These are phyloP conservation scores for Palloptera scutellata DNA, from an alignment of 2,888 invertebrate species.

Conservation along the genomic window DNA sequence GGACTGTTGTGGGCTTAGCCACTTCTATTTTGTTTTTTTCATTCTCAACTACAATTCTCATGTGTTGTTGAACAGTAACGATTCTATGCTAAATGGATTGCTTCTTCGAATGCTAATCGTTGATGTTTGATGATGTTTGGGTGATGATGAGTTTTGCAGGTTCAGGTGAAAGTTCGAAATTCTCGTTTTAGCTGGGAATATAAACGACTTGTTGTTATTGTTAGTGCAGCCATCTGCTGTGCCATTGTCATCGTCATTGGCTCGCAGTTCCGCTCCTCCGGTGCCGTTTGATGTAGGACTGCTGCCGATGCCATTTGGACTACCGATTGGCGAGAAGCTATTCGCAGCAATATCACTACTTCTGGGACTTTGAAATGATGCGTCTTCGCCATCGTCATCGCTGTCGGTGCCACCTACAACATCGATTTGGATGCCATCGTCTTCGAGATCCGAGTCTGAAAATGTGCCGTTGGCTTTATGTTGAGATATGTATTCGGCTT, in stretches of 20 bases:
- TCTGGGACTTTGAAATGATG: slow-evolving; percentile 63
- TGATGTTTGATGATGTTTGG: slow-evolving; percentile 63
- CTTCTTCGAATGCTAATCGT: slow-evolving; percentile 69
- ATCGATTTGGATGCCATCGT: slow-evolving; percentile 80
- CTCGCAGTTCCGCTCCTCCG: slow-evolving; percentile 40
- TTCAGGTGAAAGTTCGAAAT: slow-evolving; percentile 43
- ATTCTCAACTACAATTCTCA: slow-evolving; percentile 47
- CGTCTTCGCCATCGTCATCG: slow-evolving; percentile 70
- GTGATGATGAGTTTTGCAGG: slow-evolving; percentile 41
- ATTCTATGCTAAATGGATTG: slow-evolving; percentile 92
- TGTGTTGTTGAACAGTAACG: slow-evolving; percentile 73
- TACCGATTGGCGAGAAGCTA: slow-evolving; percentile 47
- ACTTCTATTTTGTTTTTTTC: background rate
- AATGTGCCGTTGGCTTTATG: slow-evolving; percentile 70
- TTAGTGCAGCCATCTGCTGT: slow-evolving; percentile 36
- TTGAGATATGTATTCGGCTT: slow-evolving; percentile 85
- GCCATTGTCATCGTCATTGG: slow-evolving; percentile 36
- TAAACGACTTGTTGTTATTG: slow-evolving; percentile 37
- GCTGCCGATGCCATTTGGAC: slow-evolving; percentile 44
- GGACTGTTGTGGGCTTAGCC: background rate
- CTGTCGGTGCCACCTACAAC: slow-evolving; percentile 84
- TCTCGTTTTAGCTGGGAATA: slow-evolving; percentile 42
- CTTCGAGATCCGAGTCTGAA: slow-evolving; percentile 71
- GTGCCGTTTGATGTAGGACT: slow-evolving; percentile 43
- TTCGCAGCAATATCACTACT: slow-evolving; percentile 50